Conservation (phyloP, 2,797 vertebrate genomes). For the Oophaga sylvatica region DNA sequence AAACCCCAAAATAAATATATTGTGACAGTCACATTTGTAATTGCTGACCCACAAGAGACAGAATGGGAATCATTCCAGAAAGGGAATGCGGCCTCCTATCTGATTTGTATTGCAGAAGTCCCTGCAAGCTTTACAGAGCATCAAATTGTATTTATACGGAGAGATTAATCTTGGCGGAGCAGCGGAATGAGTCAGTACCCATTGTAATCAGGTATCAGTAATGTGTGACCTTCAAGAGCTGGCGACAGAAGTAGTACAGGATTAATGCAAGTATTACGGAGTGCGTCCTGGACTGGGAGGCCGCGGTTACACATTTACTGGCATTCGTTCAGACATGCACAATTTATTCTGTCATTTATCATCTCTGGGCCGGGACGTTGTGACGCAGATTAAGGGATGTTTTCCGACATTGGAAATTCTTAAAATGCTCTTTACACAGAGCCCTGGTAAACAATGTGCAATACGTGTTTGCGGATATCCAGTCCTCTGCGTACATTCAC, state of each 20-base stretch:
- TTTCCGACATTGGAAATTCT: slow-evolving; percentile 22
- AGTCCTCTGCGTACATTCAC: not conserved
- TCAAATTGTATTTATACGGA: not conserved
- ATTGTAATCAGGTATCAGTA: not conserved
- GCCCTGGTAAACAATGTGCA: not conserved
- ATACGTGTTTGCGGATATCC: not conserved
- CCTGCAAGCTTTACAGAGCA: not conserved
- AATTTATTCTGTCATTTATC: slow-evolving; percentile 12
- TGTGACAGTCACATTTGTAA: too few species aligned
- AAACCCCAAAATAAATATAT: too few species aligned
- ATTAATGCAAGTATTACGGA: slow-evolving; percentile 8
- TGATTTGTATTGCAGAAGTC: not conserved
- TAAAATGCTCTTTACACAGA: slow-evolving; percentile 30
- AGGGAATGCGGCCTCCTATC: not conserved
- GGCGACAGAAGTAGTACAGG: not conserved
- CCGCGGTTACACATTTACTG: not conserved
- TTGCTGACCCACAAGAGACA: not conserved
- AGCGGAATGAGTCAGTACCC: not conserved
- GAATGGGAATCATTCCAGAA: not conserved
- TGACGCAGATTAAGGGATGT: slow-evolving; percentile 6
- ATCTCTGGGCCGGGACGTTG: not conserved
- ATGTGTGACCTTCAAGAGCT: slow-evolving; percentile 12
- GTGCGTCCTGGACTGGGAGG: not conserved
- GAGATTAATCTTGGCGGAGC: not conserved
- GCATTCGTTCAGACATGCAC: slow-evolving; percentile 38